phyloP scores from a whole-genome alignment of 2,888 invertebrate genomes.

The Eupsilia transversa region DNA sequence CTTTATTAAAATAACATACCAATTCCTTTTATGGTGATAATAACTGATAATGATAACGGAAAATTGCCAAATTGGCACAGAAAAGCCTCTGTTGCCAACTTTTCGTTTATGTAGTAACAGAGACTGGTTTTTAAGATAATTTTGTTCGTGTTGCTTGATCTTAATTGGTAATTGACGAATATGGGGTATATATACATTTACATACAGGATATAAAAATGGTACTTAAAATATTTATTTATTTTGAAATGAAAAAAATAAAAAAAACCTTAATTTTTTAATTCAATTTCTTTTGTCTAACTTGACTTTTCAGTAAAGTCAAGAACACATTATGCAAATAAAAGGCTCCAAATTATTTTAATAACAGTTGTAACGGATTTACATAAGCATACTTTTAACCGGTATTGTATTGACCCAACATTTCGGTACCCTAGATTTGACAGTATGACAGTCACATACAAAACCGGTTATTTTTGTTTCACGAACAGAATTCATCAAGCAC shows the following conservation, averaged over 20 bases:
- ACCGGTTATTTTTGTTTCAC: constrained; percentile 38
- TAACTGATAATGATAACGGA: background rate
- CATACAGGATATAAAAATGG: no score
- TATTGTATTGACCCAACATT: constrained; percentile 44
- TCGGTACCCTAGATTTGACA: constrained; percentile 52
- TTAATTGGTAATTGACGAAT: background rate
- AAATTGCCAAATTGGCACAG: constrained; percentile 24
- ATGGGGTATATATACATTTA: no score
- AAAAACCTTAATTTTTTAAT: background rate
- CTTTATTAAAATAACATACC: background rate
- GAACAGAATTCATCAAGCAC: background rate
- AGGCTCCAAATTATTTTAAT: constrained; percentile 35
- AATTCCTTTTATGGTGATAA: constrained; percentile 30
- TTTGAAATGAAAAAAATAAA: background rate
- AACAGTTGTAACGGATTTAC: constrained; percentile 56
- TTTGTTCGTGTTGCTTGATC: background rate
- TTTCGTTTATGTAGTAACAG: background rate
- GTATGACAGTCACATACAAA: constrained; percentile 35
- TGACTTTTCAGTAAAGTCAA: background rate
- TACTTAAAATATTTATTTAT: no score
- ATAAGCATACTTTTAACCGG: constrained; percentile 34
- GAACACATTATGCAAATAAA: constrained; percentile 18
- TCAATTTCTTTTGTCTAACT: background rate
- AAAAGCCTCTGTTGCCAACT: background rate
- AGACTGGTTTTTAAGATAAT: constrained; percentile 15